These are phyloP conservation scores for Sitophilus oryzae DNA, from an alignment of 1,140 invertebrate species.

Conservation along the genomic window DNA sequence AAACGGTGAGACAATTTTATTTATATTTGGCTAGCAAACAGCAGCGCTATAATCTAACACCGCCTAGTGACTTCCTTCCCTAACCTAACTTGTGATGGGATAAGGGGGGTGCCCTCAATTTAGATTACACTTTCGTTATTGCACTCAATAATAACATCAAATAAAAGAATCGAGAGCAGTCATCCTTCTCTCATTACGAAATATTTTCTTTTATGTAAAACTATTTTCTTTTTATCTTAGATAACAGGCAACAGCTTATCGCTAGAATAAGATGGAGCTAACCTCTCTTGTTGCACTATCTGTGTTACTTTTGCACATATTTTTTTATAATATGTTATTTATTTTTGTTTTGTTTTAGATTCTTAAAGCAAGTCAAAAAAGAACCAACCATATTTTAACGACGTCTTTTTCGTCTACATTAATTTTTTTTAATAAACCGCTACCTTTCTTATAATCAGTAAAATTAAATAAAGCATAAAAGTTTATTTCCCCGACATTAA, in stretches of 20 bases:
- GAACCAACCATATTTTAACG: no score
- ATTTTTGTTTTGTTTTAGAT: no score
- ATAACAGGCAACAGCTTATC: slow-evolving; percentile 25
- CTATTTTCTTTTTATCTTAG: slow-evolving; percentile 21
- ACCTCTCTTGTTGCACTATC: background rate
- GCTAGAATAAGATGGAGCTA: slow-evolving; percentile 14
- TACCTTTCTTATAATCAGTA: no score
- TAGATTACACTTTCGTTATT: slow-evolving; percentile 19
- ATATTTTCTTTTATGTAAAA: slow-evolving; percentile 22
- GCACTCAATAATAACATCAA: slow-evolving; percentile 7
- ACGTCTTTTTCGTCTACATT: no score
- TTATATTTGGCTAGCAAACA: slow-evolving; percentile 16
- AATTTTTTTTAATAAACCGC: no score
- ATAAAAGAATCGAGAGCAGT: slow-evolving; percentile 40
- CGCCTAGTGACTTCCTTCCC: slow-evolving; percentile 32
- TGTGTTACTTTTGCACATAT: slow-evolving; percentile 5
- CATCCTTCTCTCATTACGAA: slow-evolving; percentile 56
- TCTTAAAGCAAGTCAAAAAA: no score
- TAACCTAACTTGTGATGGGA: slow-evolving; percentile 52
- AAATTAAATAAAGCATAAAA: no score
- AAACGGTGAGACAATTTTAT: slow-evolving; percentile 33
- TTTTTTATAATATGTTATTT: background rate
- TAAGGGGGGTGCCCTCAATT: slow-evolving; percentile 54
- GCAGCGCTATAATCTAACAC: slow-evolving; percentile 20
- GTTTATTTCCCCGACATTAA: no score